Conservation (phyloP, 2,113 vertebrate genomes). For the Circaetus gallicus region DNA sequence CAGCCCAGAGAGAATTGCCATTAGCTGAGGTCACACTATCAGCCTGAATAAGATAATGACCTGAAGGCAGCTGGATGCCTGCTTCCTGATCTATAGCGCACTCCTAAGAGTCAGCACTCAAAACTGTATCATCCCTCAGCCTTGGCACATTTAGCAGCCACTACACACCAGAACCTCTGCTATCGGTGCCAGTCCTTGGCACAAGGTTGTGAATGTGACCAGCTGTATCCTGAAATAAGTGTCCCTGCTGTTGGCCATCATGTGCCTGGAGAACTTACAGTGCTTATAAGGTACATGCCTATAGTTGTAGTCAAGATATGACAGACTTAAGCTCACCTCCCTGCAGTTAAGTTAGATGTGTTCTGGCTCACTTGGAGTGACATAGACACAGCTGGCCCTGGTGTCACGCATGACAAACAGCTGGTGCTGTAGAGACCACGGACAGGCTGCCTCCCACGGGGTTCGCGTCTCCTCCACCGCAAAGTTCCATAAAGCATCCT, state of each 20-base stretch:
- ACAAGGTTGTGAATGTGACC: neutral
- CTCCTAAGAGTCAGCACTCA: neutral
- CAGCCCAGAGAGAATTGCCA: neutral
- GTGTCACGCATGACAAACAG: neutral
- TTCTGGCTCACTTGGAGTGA: neutral
- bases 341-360: neutral
- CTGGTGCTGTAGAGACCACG: accelerated
- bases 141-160: neutral
- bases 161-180: neutral
- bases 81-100: neutral
- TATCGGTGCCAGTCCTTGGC: neutral
- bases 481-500: neutral
- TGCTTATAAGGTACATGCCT: neutral
- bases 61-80: neutral
- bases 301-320: neutral
- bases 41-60: neutral
- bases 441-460: neutral
- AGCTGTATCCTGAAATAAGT: neutral
- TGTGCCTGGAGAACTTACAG: neutral
- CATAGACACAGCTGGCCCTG: neutral
- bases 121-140: neutral
- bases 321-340: neutral
- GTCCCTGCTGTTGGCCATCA: neutral
- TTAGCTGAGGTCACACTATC: neutral
- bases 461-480: neutral